Conservation (phyloP, 2,888 invertebrate genomes). For the Ypsolopha scabrella region DNA sequence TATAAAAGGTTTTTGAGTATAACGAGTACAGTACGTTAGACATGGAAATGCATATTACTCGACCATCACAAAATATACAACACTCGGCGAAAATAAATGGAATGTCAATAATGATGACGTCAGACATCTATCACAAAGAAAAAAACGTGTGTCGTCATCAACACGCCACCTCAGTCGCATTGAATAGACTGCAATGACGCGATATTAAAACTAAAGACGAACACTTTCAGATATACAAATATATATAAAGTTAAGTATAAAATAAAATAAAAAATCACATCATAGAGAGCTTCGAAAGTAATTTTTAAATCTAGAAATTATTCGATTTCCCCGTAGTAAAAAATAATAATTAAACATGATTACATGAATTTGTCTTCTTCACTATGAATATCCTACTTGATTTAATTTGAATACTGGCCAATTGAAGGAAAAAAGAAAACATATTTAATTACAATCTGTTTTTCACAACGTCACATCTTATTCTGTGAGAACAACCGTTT, state of each 20-base stretch:
- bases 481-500: no score
- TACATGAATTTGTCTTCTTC: neutral
- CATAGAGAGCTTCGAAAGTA: slow-evolving; percentile 13
- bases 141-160: neutral
- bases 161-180: neutral
- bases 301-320: slow-evolving; percentile 1
- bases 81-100: neutral
- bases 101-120: neutral
- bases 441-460: no score
- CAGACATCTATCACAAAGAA: neutral
- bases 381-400: neutral
- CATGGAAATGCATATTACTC: slow-evolving; percentile 2
- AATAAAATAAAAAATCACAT: slow-evolving; percentile 11
- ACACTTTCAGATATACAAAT: neutral
- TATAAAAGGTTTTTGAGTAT: slow-evolving; percentile 50
- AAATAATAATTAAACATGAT: neutral
- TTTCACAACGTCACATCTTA: no score
- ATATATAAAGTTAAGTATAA: slow-evolving; percentile 1
- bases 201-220: slow-evolving; percentile 1
- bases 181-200: neutral
- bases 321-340: neutral
- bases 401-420: slow-evolving; percentile 3
- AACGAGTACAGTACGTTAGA: slow-evolving; percentile 9
- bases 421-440: neutral
- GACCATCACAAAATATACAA: slow-evolving; percentile 9